Percentiles rank a stretch among this genome's conserved stretches.
Evolutionary conservation across 2,113 vertebrate genomes (phyloP).

Genomic region (Dicaeum eximium): DNA sequence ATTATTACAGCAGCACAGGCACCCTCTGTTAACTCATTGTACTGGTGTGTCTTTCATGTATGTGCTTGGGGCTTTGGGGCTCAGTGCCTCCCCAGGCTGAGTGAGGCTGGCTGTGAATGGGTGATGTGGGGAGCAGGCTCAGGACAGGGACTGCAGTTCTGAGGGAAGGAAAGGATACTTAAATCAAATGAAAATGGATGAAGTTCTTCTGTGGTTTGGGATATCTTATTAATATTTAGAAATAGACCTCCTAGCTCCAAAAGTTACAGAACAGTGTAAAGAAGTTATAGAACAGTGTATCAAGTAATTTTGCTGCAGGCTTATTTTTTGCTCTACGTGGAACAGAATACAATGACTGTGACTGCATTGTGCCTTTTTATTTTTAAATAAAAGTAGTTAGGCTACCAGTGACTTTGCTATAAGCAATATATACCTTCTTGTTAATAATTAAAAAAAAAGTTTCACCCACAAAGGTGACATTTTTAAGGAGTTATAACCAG

Average conservation of each 20-base stretch:
- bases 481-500: background rate
- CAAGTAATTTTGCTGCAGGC: background rate
- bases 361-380: background rate
- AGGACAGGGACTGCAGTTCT: background rate
- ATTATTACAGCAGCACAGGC: background rate
- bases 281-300: too few species aligned
- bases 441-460: background rate
- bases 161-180: background rate
- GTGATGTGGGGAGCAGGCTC: background rate
- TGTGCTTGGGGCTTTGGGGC: background rate
- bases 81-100: background rate
- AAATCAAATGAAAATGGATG: background rate
- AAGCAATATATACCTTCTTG: background rate
- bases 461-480: background rate
- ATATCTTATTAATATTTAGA: background rate
- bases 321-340: background rate
- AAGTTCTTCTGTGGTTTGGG: background rate
- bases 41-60: fast-evolving
- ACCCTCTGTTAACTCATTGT: background rate
- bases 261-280: background rate
- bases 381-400: background rate
- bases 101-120: background rate
- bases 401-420: background rate
- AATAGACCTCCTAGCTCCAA: background rate
- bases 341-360: background rate